phyloP scores from a whole-genome alignment of 2,797 vertebrate species.

The Adrianichthys oophorus region DNA sequence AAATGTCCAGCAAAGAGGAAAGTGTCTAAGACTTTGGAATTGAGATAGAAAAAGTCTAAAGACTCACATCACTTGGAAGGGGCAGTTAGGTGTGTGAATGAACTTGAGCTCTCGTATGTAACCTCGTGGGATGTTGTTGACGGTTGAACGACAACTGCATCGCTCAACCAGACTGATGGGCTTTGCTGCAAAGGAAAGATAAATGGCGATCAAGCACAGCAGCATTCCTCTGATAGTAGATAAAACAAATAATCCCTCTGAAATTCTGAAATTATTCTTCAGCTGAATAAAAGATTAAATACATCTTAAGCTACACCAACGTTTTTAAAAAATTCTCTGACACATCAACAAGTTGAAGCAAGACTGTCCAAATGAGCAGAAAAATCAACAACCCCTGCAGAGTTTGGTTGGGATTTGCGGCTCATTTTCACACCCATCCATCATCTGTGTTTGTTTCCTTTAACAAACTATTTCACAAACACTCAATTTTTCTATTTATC shows the following conservation, averaged over 20 bases:
- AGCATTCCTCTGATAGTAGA: slow-evolving; percentile 1
- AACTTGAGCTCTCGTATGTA: slow-evolving; percentile 79
- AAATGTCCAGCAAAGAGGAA: slow-evolving; percentile 67
- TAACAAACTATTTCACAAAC: neutral
- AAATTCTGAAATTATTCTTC: neutral
- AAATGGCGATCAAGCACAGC: slow-evolving; percentile 1
- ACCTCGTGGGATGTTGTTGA: slow-evolving; percentile 68
- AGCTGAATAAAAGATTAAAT: slow-evolving; percentile 5
- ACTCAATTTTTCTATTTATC: too few relatives aligned
- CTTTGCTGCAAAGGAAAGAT: slow-evolving; percentile 65
- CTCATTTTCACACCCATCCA: neutral
- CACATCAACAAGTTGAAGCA: slow-evolving; percentile 15
- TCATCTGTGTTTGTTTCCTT: slow-evolving; percentile 2
- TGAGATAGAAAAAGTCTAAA: slow-evolving; percentile 24
- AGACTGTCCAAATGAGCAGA: neutral
- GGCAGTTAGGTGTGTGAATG: slow-evolving; percentile 82
- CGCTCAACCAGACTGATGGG: slow-evolving; percentile 83
- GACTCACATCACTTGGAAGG: slow-evolving; percentile 86
- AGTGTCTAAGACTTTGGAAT: slow-evolving; percentile 40
- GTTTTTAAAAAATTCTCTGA: neutral
- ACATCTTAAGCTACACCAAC: neutral
- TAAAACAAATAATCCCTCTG: neutral
- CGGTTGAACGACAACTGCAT: slow-evolving; percentile 79
- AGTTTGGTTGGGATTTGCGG: neutral
- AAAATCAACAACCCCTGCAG: neutral